A percentile compares a stretch with the other conserved stretches of the same genome.
Evolutionary conservation across 2,888 invertebrate genomes (phyloP).

Genomic region (Oegoconia quadripuncta): DNA sequence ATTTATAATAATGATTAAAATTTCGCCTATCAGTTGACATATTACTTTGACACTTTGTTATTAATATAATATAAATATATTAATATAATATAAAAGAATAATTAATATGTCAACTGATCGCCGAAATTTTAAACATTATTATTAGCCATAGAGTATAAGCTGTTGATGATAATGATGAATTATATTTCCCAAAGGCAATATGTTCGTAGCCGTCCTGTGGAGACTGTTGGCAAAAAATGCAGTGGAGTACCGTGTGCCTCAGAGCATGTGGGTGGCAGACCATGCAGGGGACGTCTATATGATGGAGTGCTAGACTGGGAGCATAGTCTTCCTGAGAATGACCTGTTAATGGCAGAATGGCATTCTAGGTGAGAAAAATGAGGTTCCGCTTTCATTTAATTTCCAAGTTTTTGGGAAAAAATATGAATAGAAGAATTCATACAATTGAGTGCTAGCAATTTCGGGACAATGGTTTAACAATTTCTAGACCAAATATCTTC

Average conservation of each 20-base stretch:
- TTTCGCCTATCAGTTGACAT: too few species aligned
- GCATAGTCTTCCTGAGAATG: constrained; percentile 92
- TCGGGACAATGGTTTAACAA: neutral
- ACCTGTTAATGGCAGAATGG: constrained; percentile 89
- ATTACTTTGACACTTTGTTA: too few species aligned
- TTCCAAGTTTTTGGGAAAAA: too few species aligned
- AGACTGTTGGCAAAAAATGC: constrained; percentile 88
- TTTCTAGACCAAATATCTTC: too few species aligned
- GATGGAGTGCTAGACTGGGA: constrained; percentile 99
- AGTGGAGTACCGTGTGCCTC: constrained; percentile 84
- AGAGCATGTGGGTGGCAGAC: constrained; percentile 82
- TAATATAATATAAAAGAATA: too few species aligned
- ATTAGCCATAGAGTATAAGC: too few species aligned
- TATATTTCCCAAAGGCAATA: constrained; percentile 83
- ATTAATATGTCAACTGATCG: too few species aligned
- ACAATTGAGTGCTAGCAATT: too few species aligned
- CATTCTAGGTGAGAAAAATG: constrained; percentile 95
- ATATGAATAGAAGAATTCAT: too few species aligned
- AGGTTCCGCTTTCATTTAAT: too few species aligned
- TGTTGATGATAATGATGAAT: neutral
- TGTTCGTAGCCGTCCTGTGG: constrained; percentile 85
- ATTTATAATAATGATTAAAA: too few species aligned
- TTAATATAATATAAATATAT: neutral
- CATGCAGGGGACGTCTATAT: constrained; percentile 92
- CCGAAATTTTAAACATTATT: too few species aligned